Conservation (phyloP, 2,888 invertebrate species). For the Aspidapion aeneum region DNA sequence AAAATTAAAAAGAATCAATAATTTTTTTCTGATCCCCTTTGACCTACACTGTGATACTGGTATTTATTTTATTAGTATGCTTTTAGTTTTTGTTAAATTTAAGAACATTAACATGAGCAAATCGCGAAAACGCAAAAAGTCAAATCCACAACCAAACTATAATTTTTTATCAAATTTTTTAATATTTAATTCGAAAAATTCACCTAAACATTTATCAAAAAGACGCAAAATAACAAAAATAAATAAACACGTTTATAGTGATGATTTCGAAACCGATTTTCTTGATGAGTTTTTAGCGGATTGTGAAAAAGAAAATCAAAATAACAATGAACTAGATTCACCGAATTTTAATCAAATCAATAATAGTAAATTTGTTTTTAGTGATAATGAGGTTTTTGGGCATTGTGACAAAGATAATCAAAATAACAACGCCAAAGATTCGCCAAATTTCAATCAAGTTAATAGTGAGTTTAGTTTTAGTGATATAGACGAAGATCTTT, state of each 20-base stretch:
- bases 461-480: not conserved
- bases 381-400: not conserved
- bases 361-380: not conserved
- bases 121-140: not conserved
- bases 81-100: not conserved
- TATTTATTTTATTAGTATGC: too few species aligned
- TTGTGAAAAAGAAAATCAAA: too few species aligned
- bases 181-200: not conserved
- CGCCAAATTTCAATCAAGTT: not conserved
- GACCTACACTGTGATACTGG: too few species aligned
- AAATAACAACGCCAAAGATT: not conserved
- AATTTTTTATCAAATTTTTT: not conserved
- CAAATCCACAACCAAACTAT: too few species aligned
- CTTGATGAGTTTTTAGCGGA: not conserved
- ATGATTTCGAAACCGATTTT: not conserved
- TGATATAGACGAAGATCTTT: not conserved
- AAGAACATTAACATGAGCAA: not conserved
- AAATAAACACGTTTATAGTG: not conserved
- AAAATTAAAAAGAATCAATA: too few species aligned
- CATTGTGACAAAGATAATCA: too few species aligned
- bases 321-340: not conserved
- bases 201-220: too few species aligned
- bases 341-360: not conserved
- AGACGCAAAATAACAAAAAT: too few species aligned
- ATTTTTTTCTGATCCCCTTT: too few species aligned